Percentiles rank a stretch among this genome's conserved stretches.
Conservation (phyloP, 2,113 vertebrate genomes). For the Lutjanus erythropterus region DNA sequence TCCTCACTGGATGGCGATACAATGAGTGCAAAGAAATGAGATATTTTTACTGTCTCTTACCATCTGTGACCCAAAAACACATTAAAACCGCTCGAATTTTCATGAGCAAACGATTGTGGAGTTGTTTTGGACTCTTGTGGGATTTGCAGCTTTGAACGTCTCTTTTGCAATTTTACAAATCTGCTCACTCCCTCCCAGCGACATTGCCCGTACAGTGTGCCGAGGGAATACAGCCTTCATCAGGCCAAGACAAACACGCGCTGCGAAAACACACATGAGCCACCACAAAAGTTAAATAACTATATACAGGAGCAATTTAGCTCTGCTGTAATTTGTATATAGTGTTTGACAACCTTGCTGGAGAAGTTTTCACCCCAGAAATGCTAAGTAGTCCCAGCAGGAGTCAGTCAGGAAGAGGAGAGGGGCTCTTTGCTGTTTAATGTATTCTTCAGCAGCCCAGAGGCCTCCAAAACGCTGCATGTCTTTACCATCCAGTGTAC, state of each 20-base stretch:
- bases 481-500: constrained; percentile 72
- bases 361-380: constrained; percentile 81
- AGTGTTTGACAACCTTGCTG: constrained; percentile 82
- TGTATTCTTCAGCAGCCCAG: constrained; percentile 81
- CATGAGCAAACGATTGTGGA: constrained; percentile 75
- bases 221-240: constrained; percentile 73
- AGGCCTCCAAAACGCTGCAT: constrained; percentile 80
- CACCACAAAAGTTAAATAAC: constrained; percentile 76
- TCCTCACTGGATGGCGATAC: constrained; percentile 53
- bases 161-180: constrained; percentile 69
- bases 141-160: constrained; percentile 77
- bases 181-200: constrained; percentile 56
- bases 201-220: constrained; percentile 63
- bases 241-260: constrained; percentile 75
- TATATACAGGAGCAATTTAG: constrained; percentile 77
- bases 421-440: constrained; percentile 82
- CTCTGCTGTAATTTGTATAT: constrained; percentile 76
- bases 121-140: constrained; percentile 73
- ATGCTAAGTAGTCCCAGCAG: constrained; percentile 85
- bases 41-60: constrained; percentile 66
- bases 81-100: constrained; percentile 75
- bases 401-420: constrained; percentile 81
- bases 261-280: constrained; percentile 56
- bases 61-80: constrained; percentile 79
- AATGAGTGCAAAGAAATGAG: constrained; percentile 46